Evolutionary conservation across 2,888 invertebrate species (phyloP).

Genomic region (Hydraecia micacea): DNA sequence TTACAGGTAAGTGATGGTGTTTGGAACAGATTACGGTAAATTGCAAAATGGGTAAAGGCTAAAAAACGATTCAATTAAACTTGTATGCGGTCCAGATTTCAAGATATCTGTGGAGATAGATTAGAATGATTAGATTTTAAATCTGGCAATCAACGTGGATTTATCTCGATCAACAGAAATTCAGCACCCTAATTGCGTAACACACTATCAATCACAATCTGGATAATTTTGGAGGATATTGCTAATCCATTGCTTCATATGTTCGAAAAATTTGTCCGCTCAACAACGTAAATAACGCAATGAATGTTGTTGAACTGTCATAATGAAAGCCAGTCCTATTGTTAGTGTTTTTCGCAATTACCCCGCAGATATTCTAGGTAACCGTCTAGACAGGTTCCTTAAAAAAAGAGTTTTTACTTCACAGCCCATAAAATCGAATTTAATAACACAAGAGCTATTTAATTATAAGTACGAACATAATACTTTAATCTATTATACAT

Average conservation of each 20-base stretch:
- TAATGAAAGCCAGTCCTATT: neutral
- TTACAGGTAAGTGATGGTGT: conserved; percentile 64
- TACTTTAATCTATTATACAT: no score
- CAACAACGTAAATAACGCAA: no score
- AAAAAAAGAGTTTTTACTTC: neutral
- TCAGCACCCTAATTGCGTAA: neutral
- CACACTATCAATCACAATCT: neutral
- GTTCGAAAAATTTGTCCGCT: no score
- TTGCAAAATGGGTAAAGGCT: conserved; percentile 17
- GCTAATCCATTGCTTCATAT: no score
- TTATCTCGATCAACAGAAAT: neutral
- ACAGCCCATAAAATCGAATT: neutral
- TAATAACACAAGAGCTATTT: neutral
- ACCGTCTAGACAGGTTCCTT: no score
- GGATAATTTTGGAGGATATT: no score
- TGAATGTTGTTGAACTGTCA: no score
- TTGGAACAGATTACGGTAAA: conserved; percentile 53
- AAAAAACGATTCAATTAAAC: conserved; percentile 34
- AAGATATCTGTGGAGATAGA: neutral
- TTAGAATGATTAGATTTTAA: conserved; percentile 15
- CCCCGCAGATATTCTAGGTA: neutral
- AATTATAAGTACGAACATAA: conserved; percentile 15
- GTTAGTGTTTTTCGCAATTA: neutral
- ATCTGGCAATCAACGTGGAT: neutral
- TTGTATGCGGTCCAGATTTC: conserved; percentile 16